Evolutionary conservation across 2,113 vertebrate genomes (phyloP).

Genomic region (Pimephales promelas): DNA sequence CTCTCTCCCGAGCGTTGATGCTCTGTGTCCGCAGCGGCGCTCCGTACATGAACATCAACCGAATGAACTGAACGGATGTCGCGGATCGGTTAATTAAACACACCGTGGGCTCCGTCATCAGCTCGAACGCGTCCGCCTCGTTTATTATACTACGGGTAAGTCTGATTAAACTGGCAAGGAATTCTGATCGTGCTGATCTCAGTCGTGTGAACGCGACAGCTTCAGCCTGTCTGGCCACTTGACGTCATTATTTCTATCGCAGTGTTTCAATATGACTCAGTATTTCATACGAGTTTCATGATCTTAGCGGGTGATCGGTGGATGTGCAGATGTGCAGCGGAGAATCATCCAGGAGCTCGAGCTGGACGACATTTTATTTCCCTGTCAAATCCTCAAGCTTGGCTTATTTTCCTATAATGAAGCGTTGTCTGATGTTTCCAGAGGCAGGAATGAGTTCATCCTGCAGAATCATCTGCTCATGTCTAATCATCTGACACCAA

Average conservation of each 20-base stretch:
- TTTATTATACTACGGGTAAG: background rate
- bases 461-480: too few relatives aligned
- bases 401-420: background rate
- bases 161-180: background rate
- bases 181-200: background rate
- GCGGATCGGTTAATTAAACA: slow-evolving; percentile 1
- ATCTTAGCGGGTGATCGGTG: background rate
- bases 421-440: background rate
- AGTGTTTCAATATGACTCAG: too few relatives aligned
- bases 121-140: background rate
- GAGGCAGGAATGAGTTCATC: background rate
- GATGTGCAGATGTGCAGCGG: slow-evolving; percentile 5
- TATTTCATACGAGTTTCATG: too few relatives aligned
- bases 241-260: background rate
- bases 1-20: background rate
- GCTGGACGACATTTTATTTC: background rate
- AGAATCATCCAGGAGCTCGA: too few relatives aligned
- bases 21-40: slow-evolving; percentile 42
- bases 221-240: background rate
- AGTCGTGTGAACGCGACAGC: background rate
- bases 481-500: background rate
- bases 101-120: background rate
- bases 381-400: background rate
- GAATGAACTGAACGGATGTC: slow-evolving; percentile 2
- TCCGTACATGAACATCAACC: slow-evolving; percentile 27